Evolutionary conservation across 30 jellyfish, hydroid and myxozoan species (phyloP).

Genomic region (Hydra vulgaris): DNA sequence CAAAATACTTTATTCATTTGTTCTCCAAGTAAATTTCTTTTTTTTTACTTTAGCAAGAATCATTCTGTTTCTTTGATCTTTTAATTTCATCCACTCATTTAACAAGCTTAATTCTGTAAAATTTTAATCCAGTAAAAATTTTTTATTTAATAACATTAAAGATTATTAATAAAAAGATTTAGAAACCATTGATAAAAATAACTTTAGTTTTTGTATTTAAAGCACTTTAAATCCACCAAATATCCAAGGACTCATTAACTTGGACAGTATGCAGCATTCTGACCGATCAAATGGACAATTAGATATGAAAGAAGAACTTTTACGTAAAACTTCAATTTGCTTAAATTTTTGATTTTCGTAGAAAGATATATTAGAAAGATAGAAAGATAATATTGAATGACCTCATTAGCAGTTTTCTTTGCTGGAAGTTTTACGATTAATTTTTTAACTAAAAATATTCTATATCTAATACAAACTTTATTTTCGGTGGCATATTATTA

Average conservation of each 20-base stretch:
- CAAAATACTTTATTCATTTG: background rate
- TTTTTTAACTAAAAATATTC: background rate
- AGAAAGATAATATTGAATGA: background rate
- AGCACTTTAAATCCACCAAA: background rate
- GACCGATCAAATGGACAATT: background rate
- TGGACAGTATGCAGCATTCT: background rate
- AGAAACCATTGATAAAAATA: background rate
- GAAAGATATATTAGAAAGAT: too few relatives aligned
- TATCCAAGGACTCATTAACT: background rate
- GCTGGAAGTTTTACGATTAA: background rate
- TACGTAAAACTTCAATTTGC: background rate
- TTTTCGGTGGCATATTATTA: background rate
- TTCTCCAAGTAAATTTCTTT: background rate
- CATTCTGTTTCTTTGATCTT: background rate
- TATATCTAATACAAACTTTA: background rate
- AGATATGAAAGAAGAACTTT: background rate
- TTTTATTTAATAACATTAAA: too few relatives aligned
- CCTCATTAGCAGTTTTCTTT: background rate
- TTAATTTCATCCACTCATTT: background rate
- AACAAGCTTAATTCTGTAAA: background rate
- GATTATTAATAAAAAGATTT: background rate
- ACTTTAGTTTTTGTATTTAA: background rate
- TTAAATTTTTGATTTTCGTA: background rate
- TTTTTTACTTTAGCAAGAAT: too few relatives aligned
- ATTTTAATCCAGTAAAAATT: background rate